Evolutionary conservation across 1,140 invertebrate genomes (phyloP), one percentile per base, ranked within the genome.

Genomic region (Drosophila saltans): DNA sequence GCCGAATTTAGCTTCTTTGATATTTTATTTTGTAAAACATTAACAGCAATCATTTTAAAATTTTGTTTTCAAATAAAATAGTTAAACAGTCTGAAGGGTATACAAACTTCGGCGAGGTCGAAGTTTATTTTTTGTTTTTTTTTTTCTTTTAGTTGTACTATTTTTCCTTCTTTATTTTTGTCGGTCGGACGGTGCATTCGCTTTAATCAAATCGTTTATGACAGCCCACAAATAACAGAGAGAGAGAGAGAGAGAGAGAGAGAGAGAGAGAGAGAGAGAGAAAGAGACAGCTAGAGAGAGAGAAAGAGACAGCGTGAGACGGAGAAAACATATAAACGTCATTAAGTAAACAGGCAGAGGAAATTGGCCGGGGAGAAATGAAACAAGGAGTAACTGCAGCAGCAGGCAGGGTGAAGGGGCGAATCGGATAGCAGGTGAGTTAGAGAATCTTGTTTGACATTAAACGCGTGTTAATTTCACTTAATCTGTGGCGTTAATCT

Each of bases 141-240:
- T 24, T 55, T 26, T 33, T 57, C n/a, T 45, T 33, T 43, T n/a
- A 16, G 30, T 48, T 39, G 40, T 40, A 33, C 70, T 52, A 39
- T 66, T 36, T 59, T 4, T 36, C 6, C 6, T 36, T 36, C 33
- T 36, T 61, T 45, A 7, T 40, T 48, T 52, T 41, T 48, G 41
- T 41, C 74, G 72, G 39, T 60, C 72, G 75, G 74, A 59, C 83
- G 78, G 80, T 70, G 33, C 75, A 77, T 79, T 90, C 58, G 65
- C 86, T 90, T 90, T 90, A 90, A 90, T 90, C 86, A 90, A 86
- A 90, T 82, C 72, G 83, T 72, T 90, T 90, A 90, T 90, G 86
- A 90, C 86, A 85, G 81, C 73, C 16, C 16, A 16, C 16, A 16
- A 16, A 16, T 16, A 16, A 16, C 16, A 16, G 16, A 16, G 16